Evolutionary conservation across 2,113 vertebrate species (phyloP).

Genomic region (Tenebrosternarchus preto): DNA sequence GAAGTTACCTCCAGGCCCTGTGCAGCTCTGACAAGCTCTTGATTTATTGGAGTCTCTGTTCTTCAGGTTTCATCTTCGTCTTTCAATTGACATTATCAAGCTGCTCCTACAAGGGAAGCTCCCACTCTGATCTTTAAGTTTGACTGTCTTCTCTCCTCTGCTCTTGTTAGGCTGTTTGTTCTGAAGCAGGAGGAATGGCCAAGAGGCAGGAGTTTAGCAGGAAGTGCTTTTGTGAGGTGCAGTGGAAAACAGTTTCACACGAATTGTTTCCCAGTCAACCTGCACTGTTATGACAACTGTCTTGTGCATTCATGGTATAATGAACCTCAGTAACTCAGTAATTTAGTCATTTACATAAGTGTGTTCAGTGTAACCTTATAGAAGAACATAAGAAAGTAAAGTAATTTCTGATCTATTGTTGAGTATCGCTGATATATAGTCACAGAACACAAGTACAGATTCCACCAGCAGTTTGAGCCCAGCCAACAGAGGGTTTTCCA

Average conservation of each 20-base stretch:
- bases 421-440: no score
- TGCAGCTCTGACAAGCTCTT: slow-evolving; percentile 45
- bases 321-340: neutral
- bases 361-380: no score
- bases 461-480: no score
- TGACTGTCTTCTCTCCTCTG: neutral
- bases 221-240: neutral
- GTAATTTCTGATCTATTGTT: no score
- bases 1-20: slow-evolving; percentile 29
- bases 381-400: no score
- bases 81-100: slow-evolving; percentile 52
- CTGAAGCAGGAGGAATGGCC: neutral
- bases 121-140: slow-evolving; percentile 30
- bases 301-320: no score
- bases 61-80: slow-evolving; percentile 47
- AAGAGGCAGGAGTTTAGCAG: neutral
- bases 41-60: slow-evolving; percentile 53
- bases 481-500: no score
- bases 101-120: slow-evolving; percentile 26
- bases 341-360: no score
- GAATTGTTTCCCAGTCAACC: neutral
- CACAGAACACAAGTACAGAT: no score
- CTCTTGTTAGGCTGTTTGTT: slow-evolving; percentile 15
- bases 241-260: neutral
- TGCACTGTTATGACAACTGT: neutral